Conservation (phyloP, 2,113 vertebrate genomes). For the Sturnira hondurensis region DNA sequence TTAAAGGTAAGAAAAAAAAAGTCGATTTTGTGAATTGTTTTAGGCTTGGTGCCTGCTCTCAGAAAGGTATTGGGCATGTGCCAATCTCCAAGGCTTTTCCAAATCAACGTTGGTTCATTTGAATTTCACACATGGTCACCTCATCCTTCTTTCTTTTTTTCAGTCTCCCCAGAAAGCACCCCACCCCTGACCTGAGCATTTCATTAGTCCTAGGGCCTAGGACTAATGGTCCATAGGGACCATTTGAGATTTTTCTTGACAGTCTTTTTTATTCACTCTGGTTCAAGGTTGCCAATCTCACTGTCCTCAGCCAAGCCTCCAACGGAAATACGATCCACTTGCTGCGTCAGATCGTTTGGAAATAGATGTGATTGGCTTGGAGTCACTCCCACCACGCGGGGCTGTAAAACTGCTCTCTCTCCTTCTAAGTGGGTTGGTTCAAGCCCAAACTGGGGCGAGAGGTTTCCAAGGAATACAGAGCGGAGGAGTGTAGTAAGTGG, state of each 20-base stretch:
- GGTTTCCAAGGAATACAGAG: slow-evolving; percentile 69
- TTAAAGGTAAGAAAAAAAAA: slow-evolving; percentile 59
- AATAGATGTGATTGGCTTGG: slow-evolving; percentile 70
- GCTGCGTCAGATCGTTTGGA: slow-evolving; percentile 75
- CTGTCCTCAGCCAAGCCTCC: slow-evolving; percentile 65
- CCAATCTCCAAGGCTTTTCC: slow-evolving; percentile 7
- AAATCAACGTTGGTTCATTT: neutral
- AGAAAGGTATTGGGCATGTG: slow-evolving; percentile 25
- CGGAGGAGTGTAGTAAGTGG: slow-evolving; percentile 41
- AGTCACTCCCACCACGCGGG: slow-evolving; percentile 61
- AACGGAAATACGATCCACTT: slow-evolving; percentile 65
- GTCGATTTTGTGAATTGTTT: slow-evolving; percentile 45
- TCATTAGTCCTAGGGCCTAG: slow-evolving; percentile 37
- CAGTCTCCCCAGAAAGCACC: slow-evolving; percentile 42
- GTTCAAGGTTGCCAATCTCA: slow-evolving; percentile 37
- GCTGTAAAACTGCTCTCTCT: slow-evolving; percentile 67
- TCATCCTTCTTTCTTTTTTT: slow-evolving; percentile 9
- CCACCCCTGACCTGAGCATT: slow-evolving; percentile 44
- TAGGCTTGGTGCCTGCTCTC: slow-evolving; percentile 36
- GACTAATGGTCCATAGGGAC: slow-evolving; percentile 14
- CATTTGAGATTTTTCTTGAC: slow-evolving; percentile 66
- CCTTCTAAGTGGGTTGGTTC: slow-evolving; percentile 72
- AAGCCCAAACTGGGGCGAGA: slow-evolving; percentile 64
- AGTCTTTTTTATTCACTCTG: slow-evolving; percentile 56
- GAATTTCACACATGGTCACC: slow-evolving; percentile 50